Percentiles rank a stretch among this genome's conserved stretches.
phyloP scores from a whole-genome alignment of 2,113 vertebrate species.

The Engystomops pustulosus region DNA sequence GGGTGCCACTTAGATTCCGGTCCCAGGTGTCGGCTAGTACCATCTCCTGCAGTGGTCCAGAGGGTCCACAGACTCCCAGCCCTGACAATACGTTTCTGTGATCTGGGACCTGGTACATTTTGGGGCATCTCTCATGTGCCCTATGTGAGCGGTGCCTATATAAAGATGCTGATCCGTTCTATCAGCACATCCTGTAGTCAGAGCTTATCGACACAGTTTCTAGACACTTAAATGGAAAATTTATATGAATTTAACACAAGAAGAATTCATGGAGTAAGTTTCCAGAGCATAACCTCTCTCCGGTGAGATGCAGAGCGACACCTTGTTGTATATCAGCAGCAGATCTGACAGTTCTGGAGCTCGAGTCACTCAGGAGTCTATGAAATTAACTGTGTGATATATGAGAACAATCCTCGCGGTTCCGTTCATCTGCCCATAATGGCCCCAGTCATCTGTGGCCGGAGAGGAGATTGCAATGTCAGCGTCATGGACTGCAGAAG shows the following conservation, averaged over 20 bases:
- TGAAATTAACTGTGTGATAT: conserved; percentile 50
- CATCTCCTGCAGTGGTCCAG: too few species aligned
- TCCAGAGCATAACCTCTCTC: neutral
- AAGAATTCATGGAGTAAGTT: neutral
- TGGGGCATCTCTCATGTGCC: too few species aligned
- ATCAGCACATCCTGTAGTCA: neutral
- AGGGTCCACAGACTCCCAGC: too few species aligned
- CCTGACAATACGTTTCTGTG: too few species aligned
- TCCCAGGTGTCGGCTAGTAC: too few species aligned
- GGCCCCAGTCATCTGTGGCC: conserved; percentile 1
- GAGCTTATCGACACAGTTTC: neutral
- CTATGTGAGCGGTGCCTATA: too few species aligned
- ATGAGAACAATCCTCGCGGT: conserved; percentile 5
- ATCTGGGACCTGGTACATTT: too few species aligned
- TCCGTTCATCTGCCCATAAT: conserved; percentile 37
- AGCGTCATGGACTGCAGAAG: conserved; percentile 31
- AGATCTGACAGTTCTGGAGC: conserved; percentile 12
- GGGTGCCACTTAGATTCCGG: too few species aligned
- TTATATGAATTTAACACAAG: neutral
- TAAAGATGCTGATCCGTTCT: too few species aligned
- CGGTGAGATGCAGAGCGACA: too few species aligned
- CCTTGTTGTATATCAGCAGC: conserved; percentile 22
- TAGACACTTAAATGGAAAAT: neutral
- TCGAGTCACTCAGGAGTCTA: neutral
- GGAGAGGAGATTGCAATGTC: conserved; percentile 19